Conservation (phyloP, 1,140 invertebrate species). For the Nylanderia fulva region DNA sequence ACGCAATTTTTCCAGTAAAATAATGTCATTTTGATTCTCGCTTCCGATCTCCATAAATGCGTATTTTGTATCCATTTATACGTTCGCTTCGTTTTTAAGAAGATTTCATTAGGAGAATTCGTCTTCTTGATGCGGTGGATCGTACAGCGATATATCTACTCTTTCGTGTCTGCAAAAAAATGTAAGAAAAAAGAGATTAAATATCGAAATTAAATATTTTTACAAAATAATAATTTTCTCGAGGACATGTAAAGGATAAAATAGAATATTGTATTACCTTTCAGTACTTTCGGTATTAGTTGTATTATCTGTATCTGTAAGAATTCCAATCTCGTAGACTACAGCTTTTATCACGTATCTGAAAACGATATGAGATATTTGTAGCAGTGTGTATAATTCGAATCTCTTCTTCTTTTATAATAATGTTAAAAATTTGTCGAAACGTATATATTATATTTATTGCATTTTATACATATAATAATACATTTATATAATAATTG, state of each 20-base stretch:
- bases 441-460: too few species aligned
- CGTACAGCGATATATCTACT: constrained; percentile 39
- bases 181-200: background rate
- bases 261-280: constrained; percentile 62
- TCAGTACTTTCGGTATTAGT: constrained; percentile 78
- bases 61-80: background rate
- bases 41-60: background rate
- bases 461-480: too few species aligned
- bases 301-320: constrained; percentile 85
- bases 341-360: constrained; percentile 87
- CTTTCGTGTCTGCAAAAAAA: constrained; percentile 41
- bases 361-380: background rate
- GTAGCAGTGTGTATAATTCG: background rate
- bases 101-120: background rate
- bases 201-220: background rate
- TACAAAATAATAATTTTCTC: background rate
- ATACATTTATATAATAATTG: too few species aligned
- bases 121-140: background rate
- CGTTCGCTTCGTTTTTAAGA: background rate
- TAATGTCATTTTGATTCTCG: constrained; percentile 1
- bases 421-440: background rate
- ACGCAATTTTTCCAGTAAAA: constrained; percentile 7
- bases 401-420: background rate
- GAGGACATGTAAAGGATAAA: background rate
- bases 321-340: constrained; percentile 87